A percentile compares a stretch with the other conserved stretches of the same genome.
These are phyloP conservation scores for Lordiphosa clarofinis DNA, from an alignment of 1,140 invertebrate genomes.

Conservation along the genomic window DNA sequence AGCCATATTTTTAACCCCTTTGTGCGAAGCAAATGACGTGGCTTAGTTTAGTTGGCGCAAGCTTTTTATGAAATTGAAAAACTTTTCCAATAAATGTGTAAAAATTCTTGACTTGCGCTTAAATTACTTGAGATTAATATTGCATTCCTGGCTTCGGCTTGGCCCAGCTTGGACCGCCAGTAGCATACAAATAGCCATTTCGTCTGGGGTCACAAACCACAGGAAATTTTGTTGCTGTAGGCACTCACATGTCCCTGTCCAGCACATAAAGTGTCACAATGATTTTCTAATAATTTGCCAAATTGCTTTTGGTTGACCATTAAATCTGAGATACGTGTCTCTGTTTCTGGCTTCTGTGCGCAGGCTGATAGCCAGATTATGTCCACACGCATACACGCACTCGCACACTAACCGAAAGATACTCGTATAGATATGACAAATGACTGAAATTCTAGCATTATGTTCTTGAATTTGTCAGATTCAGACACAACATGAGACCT, in stretches of 20 bases:
- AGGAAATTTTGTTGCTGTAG: slow-evolving; percentile 50
- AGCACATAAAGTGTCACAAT: slow-evolving; percentile 70
- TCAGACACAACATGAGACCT: slow-evolving; percentile 52
- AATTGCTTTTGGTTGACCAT: slow-evolving; percentile 76
- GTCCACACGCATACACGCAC: slow-evolving; percentile 18
- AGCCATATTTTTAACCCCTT: slow-evolving; percentile 58
- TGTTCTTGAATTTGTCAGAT: slow-evolving; percentile 57
- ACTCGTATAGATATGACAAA: slow-evolving; percentile 21
- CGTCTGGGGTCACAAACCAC: slow-evolving; percentile 15
- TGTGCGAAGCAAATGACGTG: slow-evolving; percentile 21
- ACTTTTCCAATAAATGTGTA: slow-evolving; percentile 70
- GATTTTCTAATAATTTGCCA: slow-evolving; percentile 79
- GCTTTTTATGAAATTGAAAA: slow-evolving; percentile 71
- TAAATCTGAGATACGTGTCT: slow-evolving; percentile 74
- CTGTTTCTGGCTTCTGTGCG: slow-evolving; percentile 7
- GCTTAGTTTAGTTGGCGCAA: slow-evolving; percentile 49
- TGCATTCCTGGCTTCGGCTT: slow-evolving; percentile 5
- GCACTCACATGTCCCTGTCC: slow-evolving; percentile 60
- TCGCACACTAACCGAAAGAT: slow-evolving; percentile 20
- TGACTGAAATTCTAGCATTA: slow-evolving; percentile 28
- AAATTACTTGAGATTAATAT: slow-evolving; percentile 32
- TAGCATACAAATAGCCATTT: slow-evolving; percentile 2
- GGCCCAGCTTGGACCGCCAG: not conserved
- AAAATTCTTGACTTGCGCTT: slow-evolving; percentile 21
- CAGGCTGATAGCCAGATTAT: slow-evolving; percentile 64